These are phyloP conservation scores for Microctenopoma lineatum DNA, from an alignment of 2,797 vertebrate species.

Conservation along the genomic window DNA sequence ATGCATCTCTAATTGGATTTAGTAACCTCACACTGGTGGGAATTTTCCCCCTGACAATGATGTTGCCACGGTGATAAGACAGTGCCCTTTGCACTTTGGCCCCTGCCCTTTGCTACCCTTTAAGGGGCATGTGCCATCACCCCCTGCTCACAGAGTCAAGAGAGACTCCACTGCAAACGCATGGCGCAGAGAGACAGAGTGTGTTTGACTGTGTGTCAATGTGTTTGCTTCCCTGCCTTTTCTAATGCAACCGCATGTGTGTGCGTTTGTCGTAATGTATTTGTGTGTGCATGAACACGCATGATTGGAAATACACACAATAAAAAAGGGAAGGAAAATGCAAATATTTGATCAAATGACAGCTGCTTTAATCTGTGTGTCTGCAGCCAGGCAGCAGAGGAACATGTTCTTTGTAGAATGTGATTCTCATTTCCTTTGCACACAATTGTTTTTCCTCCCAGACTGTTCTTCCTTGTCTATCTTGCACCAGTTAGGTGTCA, in stretches of 20 bases:
- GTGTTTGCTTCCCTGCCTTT: conserved; percentile 3
- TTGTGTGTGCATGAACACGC: not conserved
- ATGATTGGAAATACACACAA: conserved; percentile 23
- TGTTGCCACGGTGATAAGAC: conserved; percentile 75
- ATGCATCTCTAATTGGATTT: conserved; percentile 40
- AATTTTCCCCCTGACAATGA: conserved; percentile 61
- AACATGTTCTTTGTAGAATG: conserved; percentile 56
- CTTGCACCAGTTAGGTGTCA: conserved; percentile 17
- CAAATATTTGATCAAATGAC: conserved; percentile 76
- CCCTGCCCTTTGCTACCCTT: conserved; percentile 67
- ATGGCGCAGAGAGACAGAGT: conserved; percentile 28
- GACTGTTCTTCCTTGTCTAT: conserved; percentile 1
- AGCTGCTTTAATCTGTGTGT: conserved; percentile 72
- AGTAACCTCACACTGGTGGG: conserved; percentile 62
- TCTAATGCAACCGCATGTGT: not conserved
- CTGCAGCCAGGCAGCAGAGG: conserved; percentile 44
- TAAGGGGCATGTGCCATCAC: conserved; percentile 52
- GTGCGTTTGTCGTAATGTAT: not conserved
- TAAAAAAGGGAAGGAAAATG: conserved; percentile 56
- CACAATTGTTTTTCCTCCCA: conserved; percentile 50
- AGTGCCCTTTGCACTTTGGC: conserved; percentile 67
- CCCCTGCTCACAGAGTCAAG: conserved; percentile 37
- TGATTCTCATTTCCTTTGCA: conserved; percentile 64
- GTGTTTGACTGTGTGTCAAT: not conserved
- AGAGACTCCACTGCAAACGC: conserved; percentile 61